Conservation (phyloP, 2,797 vertebrate species). For the Rhinophrynus dorsalis region DNA sequence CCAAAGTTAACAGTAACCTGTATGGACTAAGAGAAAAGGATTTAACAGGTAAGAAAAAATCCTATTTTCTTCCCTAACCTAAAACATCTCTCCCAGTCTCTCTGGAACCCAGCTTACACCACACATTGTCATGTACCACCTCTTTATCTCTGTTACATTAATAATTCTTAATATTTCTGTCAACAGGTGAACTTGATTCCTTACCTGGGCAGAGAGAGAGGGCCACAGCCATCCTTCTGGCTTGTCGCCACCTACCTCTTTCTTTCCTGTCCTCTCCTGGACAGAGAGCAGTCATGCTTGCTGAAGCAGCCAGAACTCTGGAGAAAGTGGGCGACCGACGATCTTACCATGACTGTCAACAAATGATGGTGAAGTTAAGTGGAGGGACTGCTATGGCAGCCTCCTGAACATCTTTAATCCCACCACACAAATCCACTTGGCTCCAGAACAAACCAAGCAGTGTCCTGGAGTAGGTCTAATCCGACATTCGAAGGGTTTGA, state of each 20-base stretch:
- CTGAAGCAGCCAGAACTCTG: conserved; percentile 91
- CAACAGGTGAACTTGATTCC: conserved; percentile 64
- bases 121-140: no score
- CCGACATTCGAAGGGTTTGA: background rate
- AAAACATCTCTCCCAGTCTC: no score
- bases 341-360: conserved; percentile 92
- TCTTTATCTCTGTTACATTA: no score
- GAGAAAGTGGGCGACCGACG: conserved; percentile 94
- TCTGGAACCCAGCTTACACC: no score
- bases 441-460: no score
- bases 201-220: conserved; percentile 87
- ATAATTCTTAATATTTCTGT: background rate
- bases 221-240: conserved; percentile 91
- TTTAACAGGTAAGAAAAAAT: no score
- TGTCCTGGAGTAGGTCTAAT: no score
- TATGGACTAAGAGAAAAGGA: no score
- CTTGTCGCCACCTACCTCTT: conserved; percentile 92
- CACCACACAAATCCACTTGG: no score
- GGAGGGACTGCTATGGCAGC: conserved; percentile 91
- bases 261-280: conserved; percentile 90
- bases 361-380: conserved; percentile 90
- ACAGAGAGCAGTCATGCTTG: conserved; percentile 88
- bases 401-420: conserved; percentile 81
- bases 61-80: no score
- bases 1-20: no score